Conservation (phyloP, 2,113 vertebrate species). For the Synchiropus splendidus region DNA sequence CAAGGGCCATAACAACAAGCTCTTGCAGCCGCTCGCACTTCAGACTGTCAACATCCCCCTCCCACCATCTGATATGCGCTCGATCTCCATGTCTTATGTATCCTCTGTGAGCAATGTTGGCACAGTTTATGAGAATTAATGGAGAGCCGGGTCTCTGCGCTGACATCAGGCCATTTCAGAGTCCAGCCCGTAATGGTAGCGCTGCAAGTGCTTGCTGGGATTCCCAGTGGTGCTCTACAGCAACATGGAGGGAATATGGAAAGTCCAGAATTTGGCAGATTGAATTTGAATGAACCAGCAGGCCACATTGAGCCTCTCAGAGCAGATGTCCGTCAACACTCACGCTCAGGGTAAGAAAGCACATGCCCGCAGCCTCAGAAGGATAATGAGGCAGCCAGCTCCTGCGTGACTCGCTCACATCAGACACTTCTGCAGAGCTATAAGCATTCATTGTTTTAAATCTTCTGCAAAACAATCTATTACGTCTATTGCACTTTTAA, state of each 20-base stretch:
- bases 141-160: constrained; percentile 27
- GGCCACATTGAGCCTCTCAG: constrained; percentile 40
- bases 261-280: constrained; percentile 35
- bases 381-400: constrained; percentile 4
- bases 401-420: constrained; percentile 11
- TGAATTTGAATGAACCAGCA: constrained; percentile 49
- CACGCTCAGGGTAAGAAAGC: constrained; percentile 52
- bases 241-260: constrained; percentile 38
- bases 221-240: constrained; percentile 21
- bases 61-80: too few relatives aligned
- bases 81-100: too few relatives aligned
- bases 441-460: too few relatives aligned
- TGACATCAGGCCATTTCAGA: constrained; percentile 39
- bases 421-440: too few relatives aligned
- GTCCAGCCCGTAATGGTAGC: constrained; percentile 26
- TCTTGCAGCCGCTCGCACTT: too few relatives aligned
- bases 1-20: too few relatives aligned
- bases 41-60: too few relatives aligned
- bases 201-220: constrained; percentile 27
- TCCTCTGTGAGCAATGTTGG: constrained; percentile 3
- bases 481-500: neutral
- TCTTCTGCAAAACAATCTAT: too few relatives aligned
- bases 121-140: constrained; percentile 41
- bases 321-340: constrained; percentile 48
- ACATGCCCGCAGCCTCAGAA: constrained; percentile 28